Base-by-base conservation (phyloP, 2,888 invertebrate genomes). In the Scaptomyza cyrtandrae region DNA sequence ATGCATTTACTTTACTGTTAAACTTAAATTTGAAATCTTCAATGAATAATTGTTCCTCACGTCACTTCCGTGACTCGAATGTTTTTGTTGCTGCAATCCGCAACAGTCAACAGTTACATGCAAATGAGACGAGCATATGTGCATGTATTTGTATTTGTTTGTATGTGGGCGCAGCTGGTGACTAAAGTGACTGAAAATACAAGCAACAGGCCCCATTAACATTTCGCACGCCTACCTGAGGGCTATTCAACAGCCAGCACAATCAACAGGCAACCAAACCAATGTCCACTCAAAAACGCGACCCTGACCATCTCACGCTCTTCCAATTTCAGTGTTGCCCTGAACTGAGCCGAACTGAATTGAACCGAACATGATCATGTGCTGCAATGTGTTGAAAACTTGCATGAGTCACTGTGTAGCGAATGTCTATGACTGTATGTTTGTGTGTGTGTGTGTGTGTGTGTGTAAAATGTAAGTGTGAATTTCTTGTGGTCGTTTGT, bases 231-330 rank as follows among this genome's bases (percentile, higher is more conserved):
- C 78, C 81, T 63, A 71, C 50, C 63, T 52, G 69, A 61, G 46
- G 67, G 62, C 54, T 33, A 29, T 46, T 68, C 19, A 48, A n/a
- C 49, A 37, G 7, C 39, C 39, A 39, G 14, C 9, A 39, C 33
- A 6, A 29, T 6, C 27, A 29, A 29, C 19, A 29, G 27, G 6
- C 6, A 29, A 29, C 10, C 10, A 9, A 33, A 45, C n/a, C 58
- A 68, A 60, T 43, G 73, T 77, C 73, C 73, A 41, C 16, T 9
- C 0, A 37, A 37, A 35, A 29, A 63, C 14, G 50, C 45, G 73
- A 63, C 88, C 88, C 88, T 87, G 81, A 82, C 77, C 83, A 86
- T 76, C 83, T 86, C 80, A 86, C 65, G 73, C 63, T 68, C 63
- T 53, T 72, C 48, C 69, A 50, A 71, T 70, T 76, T 75, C 53